Base-by-base conservation (phyloP, 2,113 vertebrate genomes). In the Podarcis cretensis region DNA sequence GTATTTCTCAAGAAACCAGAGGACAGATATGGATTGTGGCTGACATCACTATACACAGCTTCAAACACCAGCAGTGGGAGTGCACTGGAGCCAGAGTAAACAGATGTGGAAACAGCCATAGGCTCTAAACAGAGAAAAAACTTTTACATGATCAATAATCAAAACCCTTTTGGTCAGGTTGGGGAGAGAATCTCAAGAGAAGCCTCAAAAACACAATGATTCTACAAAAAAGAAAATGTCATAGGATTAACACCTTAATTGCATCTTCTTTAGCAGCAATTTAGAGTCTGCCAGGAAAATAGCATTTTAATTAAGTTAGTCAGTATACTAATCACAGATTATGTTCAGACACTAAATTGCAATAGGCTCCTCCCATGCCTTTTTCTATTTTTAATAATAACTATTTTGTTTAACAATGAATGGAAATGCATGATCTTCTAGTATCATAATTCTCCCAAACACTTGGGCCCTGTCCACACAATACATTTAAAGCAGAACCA, bases 201-300 rank as follows among this genome's bases (percentile, higher is more conserved):
- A 95, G 89, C 87, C 87, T 89, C 88, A 89, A 81, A 89, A 89
- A 89, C 57, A 91, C 88, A 92, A 79, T 69, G 83, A 91, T 91
- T 89, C 90, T 87, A 65, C 69, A 82, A 0, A 8, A 43, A 93
- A 90, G 85, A 48, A 94, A 90, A 90, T 87, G 89, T 82, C 87
- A 91, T 25, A 2, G 63, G 87, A 84, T 86, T 93, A 91, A 81
- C 73, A 90, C 92, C 86, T 86, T 90, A 91, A 91, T 94, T 94
- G 84, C 84, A 88, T 90, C 89, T 40, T 40, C 86, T 20, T 65
- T 43, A 78, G 71, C 91, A 83, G 92, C 83, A 5, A 69, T 81
- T 93, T 89, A 74, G 80, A 80, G 13, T 76, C 87, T 85, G 73
- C 35, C 90, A 89, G 81, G 63, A 91, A 94, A 92, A 59, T 87